phyloP scores from a whole-genome alignment of 2,113 vertebrate species.

The Oriolus oriolus region DNA sequence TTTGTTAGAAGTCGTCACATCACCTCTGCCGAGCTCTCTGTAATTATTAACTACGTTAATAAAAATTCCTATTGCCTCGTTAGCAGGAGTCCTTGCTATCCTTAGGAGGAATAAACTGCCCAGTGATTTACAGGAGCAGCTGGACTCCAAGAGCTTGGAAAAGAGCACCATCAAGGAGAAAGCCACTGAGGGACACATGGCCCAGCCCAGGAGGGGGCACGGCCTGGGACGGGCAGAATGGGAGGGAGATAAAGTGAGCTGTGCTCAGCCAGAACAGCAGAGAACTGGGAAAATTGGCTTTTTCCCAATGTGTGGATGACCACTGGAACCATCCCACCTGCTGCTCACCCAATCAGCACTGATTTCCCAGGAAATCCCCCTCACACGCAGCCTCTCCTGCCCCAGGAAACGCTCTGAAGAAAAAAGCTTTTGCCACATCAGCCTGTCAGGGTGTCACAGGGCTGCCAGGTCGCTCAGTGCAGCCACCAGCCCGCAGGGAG shows the following conservation, averaged over 20 bases:
- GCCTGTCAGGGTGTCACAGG: background rate
- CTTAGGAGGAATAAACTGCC: background rate
- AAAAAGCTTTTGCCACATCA: background rate
- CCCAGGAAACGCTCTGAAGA: rapidly evolving
- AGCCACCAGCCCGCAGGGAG: background rate
- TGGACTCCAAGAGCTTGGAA: background rate
- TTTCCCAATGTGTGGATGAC: rapidly evolving
- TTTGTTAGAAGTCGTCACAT: background rate
- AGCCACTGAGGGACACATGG: rapidly evolving
- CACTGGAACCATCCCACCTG: background rate
- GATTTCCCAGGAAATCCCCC: background rate
- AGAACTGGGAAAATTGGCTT: background rate
- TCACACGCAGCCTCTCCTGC: background rate
- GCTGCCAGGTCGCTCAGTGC: background rate
- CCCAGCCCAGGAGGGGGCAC: background rate
- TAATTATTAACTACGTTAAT: background rate
- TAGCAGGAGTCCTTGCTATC: background rate
- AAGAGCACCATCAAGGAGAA: background rate
- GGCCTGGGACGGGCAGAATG: rapidly evolving
- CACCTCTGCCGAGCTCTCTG: background rate
- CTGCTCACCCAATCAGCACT: background rate
- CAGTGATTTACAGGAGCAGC: background rate
- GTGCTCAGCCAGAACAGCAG: background rate
- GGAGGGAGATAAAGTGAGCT: rapidly evolving
- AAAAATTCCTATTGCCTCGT: background rate